Evolutionary conservation across 2,113 vertebrate genomes (phyloP).

Genomic region (Parus major): DNA sequence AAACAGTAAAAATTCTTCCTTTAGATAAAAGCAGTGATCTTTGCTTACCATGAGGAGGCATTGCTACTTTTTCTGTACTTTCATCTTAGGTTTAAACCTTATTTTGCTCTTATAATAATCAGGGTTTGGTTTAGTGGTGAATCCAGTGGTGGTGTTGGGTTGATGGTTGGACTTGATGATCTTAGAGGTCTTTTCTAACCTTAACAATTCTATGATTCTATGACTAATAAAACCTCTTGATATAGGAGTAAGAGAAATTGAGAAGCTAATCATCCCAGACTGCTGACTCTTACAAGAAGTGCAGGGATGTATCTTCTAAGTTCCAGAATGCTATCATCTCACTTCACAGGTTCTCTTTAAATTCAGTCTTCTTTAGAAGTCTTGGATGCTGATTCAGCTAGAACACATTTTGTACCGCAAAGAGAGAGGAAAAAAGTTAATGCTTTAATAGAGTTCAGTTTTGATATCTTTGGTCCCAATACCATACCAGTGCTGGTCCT

Average conservation of each 20-base stretch:
- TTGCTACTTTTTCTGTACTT: background rate
- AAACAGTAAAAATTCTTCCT: background rate
- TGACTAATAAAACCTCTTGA: background rate
- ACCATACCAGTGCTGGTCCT: background rate
- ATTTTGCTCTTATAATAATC: background rate
- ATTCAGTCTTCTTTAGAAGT: background rate
- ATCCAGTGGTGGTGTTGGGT: background rate
- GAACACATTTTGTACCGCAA: background rate
- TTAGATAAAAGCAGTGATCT: background rate
- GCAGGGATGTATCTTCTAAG: background rate
- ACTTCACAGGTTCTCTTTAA: background rate
- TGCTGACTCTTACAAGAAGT: background rate
- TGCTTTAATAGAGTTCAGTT: background rate
- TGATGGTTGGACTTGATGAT: background rate
- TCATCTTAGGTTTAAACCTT: background rate
- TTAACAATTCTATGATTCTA: background rate
- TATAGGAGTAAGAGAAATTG: background rate
- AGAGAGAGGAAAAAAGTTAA: background rate
- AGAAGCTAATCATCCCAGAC: background rate
- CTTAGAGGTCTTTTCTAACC: background rate
- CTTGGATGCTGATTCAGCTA: background rate
- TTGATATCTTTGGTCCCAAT: background rate
- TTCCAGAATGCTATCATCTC: background rate
- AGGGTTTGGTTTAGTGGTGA: background rate
- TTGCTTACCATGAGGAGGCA: background rate